These are phyloP conservation scores for Nebria ingens DNA, from an alignment of 1,140 invertebrate genomes.

Conservation along the genomic window DNA sequence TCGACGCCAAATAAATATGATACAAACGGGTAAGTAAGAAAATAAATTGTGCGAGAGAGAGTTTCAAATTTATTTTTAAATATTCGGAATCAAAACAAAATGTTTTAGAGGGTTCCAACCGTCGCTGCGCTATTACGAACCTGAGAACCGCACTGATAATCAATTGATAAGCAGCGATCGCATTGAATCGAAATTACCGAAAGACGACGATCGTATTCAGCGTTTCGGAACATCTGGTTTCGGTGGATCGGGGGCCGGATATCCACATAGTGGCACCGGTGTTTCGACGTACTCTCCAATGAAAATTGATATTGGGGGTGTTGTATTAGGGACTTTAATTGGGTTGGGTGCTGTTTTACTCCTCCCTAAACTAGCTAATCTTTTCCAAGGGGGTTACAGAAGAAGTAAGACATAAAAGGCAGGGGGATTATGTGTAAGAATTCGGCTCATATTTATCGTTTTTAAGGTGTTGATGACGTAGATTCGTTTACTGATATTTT, in stretches of 20 bases:
- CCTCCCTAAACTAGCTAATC: constrained; percentile 62
- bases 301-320: constrained; percentile 72
- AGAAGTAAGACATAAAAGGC: constrained; percentile 58
- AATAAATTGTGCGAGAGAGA: too few relatives aligned
- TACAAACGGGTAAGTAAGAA: neutral
- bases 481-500: constrained; percentile 52
- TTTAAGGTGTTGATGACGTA: constrained; percentile 49
- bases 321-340: constrained; percentile 63
- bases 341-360: constrained; percentile 68
- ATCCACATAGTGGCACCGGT: constrained; percentile 39
- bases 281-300: constrained; percentile 50
- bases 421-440: constrained; percentile 18
- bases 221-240: constrained; percentile 18
- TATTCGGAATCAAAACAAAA: too few relatives aligned
- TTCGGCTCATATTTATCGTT: too few relatives aligned
- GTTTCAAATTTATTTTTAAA: too few relatives aligned
- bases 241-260: constrained; percentile 29
- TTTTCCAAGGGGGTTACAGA: constrained; percentile 52
- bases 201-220: constrained; percentile 16
- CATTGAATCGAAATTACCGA: neutral
- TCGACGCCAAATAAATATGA: neutral
- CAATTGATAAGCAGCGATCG: neutral
- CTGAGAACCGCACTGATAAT: neutral
- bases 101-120: constrained; percentile 27
- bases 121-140: constrained; percentile 22